phyloP scores from a whole-genome alignment of 2,888 invertebrate species.

The Caenorhabditis becei region DNA sequence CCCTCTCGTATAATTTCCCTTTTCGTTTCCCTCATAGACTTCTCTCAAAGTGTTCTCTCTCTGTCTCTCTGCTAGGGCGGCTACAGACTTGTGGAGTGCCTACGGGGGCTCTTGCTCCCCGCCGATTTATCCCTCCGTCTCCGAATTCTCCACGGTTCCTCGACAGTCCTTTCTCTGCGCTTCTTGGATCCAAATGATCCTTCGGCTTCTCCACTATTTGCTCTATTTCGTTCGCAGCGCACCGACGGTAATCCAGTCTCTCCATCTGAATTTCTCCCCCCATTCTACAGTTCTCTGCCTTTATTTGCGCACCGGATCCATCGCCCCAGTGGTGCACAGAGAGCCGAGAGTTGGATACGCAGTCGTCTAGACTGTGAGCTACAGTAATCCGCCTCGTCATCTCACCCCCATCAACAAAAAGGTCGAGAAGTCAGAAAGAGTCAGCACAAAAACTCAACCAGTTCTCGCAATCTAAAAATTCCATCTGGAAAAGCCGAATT shows the following conservation, averaged over 20 bases:
- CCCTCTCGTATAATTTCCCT: not conserved
- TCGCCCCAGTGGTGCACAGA: not conserved
- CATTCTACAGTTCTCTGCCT: not conserved
- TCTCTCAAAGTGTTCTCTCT: not conserved
- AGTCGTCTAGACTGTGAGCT: not conserved
- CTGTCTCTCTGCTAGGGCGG: too few relatives aligned
- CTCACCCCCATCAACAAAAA: not conserved
- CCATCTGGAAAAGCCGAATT: too few relatives aligned
- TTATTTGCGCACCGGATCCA: conserved; percentile 18
- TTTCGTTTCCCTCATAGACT: not conserved
- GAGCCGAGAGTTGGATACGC: not conserved
- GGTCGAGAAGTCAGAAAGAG: conserved; percentile 1
- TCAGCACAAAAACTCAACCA: not conserved
- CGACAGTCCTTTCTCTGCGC: not conserved
- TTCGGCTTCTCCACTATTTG: not conserved
- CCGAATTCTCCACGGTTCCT: not conserved
- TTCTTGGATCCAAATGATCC: not conserved
- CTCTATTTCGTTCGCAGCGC: not conserved
- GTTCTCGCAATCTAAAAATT: too few relatives aligned
- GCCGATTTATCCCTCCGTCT: not conserved
- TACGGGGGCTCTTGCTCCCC: conserved; percentile 5
- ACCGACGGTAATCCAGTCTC: conserved; percentile 11
- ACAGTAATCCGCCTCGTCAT: conserved; percentile 2
- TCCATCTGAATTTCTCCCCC: not conserved
- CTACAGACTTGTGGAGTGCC: not conserved